Evolutionary conservation across 2,797 vertebrate genomes (phyloP), one percentile per base, ranked within the genome.

Genomic region (Coreius guichenoti): DNA sequence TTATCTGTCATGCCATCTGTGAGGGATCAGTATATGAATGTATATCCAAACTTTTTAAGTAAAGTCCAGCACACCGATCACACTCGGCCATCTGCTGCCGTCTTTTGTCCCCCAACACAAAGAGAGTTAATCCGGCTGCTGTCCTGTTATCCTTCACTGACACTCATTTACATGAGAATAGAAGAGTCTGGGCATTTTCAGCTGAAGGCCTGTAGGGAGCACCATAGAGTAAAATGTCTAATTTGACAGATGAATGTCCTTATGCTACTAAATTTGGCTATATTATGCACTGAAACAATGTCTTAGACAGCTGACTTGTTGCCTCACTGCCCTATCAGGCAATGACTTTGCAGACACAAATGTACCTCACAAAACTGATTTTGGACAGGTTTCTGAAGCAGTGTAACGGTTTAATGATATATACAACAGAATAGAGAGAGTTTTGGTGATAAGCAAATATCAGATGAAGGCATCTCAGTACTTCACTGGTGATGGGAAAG

Each of bases 21-120:
- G 33, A 73, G 63, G 14, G 56, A 79, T 21, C 31, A 26, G 5
- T 73, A 69, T 23, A 33, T 85, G 82, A 63, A 74, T 68, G 47
- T 83, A 21, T 83, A 79, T 72, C 56, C 45, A 45, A 23, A 65
- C 17, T 56, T 56, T 11, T 70, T n/a, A 67, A 79, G 56, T 78
- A 56, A 82, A 73, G 54, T 74, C 56, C 54, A 26, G 79, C 80
- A 31, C 74, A 47, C 77, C 56, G 78, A 86, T 86, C 58, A 81
- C 67, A 81, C 65, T 54, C 74, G 17, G 81, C 89, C 90, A 89
- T 90, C 90, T 89, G 90, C 88, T 89, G 89, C 88, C 39, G 68
- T 58, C 86, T 85, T 87, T 89, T 89, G 88, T 90, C 51, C 51
- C 19, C 3, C n/a, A 31, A 65, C 51, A 86, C 81, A 88, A 87